Evolutionary conservation across 2,113 vertebrate genomes (phyloP), one percentile per base, ranked within the genome.

Genomic region (Caranx ignobilis): DNA sequence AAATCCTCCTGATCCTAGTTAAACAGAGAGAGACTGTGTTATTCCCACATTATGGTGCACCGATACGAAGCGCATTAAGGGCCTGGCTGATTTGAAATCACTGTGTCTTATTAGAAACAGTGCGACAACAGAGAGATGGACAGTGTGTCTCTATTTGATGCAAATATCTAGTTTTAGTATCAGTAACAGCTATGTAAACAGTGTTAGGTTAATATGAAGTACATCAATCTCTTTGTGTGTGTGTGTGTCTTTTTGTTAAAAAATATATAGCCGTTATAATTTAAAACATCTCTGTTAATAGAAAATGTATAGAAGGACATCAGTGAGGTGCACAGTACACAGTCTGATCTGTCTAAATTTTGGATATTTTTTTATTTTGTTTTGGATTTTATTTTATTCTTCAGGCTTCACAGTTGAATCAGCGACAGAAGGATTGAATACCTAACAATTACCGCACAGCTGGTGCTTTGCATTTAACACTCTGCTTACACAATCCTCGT

Each of bases 1-100:
- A 94, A 93, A 93, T 92, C 90, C 91, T 70, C 83, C 88, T 89
- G 83, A 91, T 91, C 91, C 93, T 85, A 67, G 84, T 93, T 93
- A 94, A 94, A 94, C 81, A 94, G 81, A 92, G 88, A 72, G 66
- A 82, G 77, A 82, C 72, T 3, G 59, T 69, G 82, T 89, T 92
- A 64, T 92, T 92, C 88, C 76, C 55, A 81, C 88, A 90, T 92
- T 86, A 91, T 71, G 81, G 84, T 87, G 87, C 81, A 71, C 41
- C 39, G 79, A 71, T 91, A 86, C 55, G 64, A 34, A 71, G 86
- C 55, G 71, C 82, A 88, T 94, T 91, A 87, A 89, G 73, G 78
- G 78, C 64, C 85, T 50, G 86, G 66, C 68, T 88, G 83, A 92
- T 85, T 86, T 88, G 50, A 88, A 89, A 91, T 86, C 83, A 79